Conservation (phyloP, 2,113 vertebrate species). For the Chloebia gouldiae region DNA sequence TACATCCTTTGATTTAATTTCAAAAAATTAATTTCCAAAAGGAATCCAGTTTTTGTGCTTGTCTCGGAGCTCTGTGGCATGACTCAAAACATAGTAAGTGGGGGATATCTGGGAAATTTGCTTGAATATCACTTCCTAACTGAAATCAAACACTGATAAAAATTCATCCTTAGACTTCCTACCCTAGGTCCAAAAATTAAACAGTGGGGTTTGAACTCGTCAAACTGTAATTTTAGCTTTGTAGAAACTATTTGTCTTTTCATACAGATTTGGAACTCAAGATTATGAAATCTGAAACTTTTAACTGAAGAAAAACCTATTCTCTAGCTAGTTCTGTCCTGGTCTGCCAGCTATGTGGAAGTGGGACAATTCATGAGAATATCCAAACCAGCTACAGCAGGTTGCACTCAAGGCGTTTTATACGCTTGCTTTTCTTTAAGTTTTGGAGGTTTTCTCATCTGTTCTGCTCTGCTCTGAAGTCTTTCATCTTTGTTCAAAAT, state of each 20-base stretch:
- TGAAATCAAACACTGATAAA: background rate
- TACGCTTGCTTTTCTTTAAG: background rate
- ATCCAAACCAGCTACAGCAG: background rate
- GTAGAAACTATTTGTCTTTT: background rate
- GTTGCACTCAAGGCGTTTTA: background rate
- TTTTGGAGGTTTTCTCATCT: background rate
- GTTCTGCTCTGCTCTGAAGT: background rate
- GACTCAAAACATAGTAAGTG: background rate
- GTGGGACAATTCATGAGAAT: background rate
- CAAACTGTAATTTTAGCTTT: background rate
- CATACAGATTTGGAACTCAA: background rate
- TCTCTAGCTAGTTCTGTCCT: background rate
- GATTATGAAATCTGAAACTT: background rate
- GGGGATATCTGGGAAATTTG: background rate
- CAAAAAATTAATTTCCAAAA: background rate
- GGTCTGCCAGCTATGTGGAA: background rate
- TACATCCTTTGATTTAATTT: background rate
- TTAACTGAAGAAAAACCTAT: background rate
- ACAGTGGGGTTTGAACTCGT: background rate
- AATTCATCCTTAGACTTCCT: background rate
- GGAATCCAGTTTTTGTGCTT: background rate
- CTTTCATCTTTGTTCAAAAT: conserved; percentile 39
- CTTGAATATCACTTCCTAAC: background rate
- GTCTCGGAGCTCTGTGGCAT: background rate
- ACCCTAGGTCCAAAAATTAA: background rate